Percentiles rank a stretch among this genome's conserved stretches.
These are phyloP conservation scores for Xerus rutilus DNA, from an alignment of 2,797 vertebrate genomes.

Conservation along the genomic window DNA sequence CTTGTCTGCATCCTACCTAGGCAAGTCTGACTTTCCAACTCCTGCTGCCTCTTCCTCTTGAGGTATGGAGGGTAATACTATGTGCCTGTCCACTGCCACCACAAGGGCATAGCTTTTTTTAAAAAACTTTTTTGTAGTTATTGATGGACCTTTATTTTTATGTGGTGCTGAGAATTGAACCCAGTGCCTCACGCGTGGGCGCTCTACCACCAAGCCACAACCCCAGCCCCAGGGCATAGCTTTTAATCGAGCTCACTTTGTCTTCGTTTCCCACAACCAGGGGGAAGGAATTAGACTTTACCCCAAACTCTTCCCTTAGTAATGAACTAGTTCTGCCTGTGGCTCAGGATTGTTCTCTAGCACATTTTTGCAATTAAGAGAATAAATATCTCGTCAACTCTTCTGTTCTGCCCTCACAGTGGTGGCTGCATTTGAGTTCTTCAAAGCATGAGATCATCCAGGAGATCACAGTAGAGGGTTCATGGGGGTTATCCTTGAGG, in stretches of 20 bases:
- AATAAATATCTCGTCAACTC: neutral
- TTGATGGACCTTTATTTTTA: too few species aligned
- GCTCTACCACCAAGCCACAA: too few species aligned
- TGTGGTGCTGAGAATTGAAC: too few species aligned
- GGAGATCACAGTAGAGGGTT: neutral
- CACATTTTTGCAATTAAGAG: neutral
- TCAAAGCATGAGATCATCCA: constrained; percentile 5
- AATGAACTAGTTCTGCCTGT: neutral
- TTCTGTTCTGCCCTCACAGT: neutral
- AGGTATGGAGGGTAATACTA: rapidly evolving
- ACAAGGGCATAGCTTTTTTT: neutral
- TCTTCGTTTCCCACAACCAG: neutral
- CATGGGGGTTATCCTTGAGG: neutral
- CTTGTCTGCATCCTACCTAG: neutral
- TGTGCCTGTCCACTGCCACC: too few species aligned
- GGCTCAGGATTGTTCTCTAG: neutral
- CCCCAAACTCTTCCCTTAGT: neutral
- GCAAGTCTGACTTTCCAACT: neutral
- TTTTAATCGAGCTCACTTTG: neutral
- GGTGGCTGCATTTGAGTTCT: constrained; percentile 12
- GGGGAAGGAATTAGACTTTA: neutral
- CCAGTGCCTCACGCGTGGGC: too few species aligned
- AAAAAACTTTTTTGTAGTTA: too few species aligned
- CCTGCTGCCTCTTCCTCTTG: neutral
- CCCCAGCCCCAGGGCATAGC: neutral